A percentile compares a stretch with the other conserved stretches of the same genome.
Conservation (phyloP, 1,140 invertebrate species). For the Nebria ingens region DNA sequence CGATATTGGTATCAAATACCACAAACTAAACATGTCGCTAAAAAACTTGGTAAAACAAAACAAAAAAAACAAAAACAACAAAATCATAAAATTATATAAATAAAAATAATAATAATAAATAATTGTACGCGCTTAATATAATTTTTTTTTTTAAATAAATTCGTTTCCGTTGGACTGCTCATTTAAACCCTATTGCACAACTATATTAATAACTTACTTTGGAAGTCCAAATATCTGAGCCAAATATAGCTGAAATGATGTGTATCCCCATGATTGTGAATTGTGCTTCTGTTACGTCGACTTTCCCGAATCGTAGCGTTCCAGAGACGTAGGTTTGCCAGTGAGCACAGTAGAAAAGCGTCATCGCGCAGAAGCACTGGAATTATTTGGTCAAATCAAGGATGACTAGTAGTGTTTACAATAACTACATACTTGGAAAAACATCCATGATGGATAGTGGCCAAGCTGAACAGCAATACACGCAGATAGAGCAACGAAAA, state of each 20-base stretch:
- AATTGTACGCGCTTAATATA: too few relatives aligned
- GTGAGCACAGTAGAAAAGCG: slow-evolving; percentile 95
- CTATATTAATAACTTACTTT: slow-evolving; percentile 46
- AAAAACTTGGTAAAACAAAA: slow-evolving; percentile 27
- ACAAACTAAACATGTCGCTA: slow-evolving; percentile 51
- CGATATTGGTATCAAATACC: slow-evolving; percentile 59
- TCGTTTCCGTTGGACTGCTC: slow-evolving; percentile 23
- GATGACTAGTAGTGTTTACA: not conserved
- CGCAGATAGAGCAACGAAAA: slow-evolving; percentile 90
- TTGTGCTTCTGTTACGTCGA: slow-evolving; percentile 99
- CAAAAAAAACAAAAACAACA: slow-evolving; percentile 17
- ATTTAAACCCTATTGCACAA: not conserved
- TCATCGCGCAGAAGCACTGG: slow-evolving; percentile 85
- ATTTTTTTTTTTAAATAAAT: too few relatives aligned
- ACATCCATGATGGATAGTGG: slow-evolving; percentile 83
- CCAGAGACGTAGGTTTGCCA: slow-evolving; percentile 99
- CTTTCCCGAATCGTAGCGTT: slow-evolving; percentile 81
- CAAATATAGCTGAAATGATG: slow-evolving; percentile 76
- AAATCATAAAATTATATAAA: slow-evolving; percentile 16
- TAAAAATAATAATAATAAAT: slow-evolving; percentile 27
- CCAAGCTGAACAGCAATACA: slow-evolving; percentile 88
- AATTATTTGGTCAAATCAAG: slow-evolving; percentile 16
- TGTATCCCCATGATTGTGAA: slow-evolving; percentile 86
- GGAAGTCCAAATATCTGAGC: slow-evolving; percentile 73
- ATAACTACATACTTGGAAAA: slow-evolving; percentile 58